Evolutionary conservation across 1,140 invertebrate species (phyloP).

Genomic region (Pseudomyrmex sp.): DNA sequence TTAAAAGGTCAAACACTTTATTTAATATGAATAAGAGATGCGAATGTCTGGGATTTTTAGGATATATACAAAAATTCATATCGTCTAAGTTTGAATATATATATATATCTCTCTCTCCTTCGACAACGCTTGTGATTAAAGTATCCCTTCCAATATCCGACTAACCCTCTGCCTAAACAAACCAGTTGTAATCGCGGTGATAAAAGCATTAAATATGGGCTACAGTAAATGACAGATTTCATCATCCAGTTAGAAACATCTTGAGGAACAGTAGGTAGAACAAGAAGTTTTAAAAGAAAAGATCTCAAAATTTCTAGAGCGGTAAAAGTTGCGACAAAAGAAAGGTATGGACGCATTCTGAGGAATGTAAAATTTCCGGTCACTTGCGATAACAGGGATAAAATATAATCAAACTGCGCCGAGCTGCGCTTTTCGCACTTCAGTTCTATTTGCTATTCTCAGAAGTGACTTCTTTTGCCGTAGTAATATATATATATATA

Average conservation of each 20-base stretch:
- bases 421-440: slow-evolving; percentile 44
- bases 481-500: slow-evolving; percentile 19
- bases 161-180: slow-evolving; percentile 89
- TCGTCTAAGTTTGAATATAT: slow-evolving; percentile 70
- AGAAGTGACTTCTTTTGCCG: slow-evolving; percentile 21
- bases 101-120: slow-evolving; percentile 83
- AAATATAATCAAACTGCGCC: slow-evolving; percentile 43
- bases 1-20: slow-evolving; percentile 78
- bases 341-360: slow-evolving; percentile 55
- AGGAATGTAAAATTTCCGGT: slow-evolving; percentile 37
- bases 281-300: slow-evolving; percentile 67
- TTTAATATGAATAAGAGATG: slow-evolving; percentile 66
- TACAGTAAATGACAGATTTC: slow-evolving; percentile 53
- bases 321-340: neutral
- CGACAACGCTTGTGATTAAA: slow-evolving; percentile 91
- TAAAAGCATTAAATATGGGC: slow-evolving; percentile 70
- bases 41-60: slow-evolving; percentile 64
- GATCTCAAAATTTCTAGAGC: slow-evolving; percentile 58
- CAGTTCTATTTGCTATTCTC: slow-evolving; percentile 32
- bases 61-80: slow-evolving; percentile 76
- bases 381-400: slow-evolving; percentile 40
- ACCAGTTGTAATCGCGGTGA: slow-evolving; percentile 80
- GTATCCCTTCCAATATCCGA: slow-evolving; percentile 91
- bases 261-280: slow-evolving; percentile 63
- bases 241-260: slow-evolving; percentile 63